These are phyloP conservation scores for Plagiodera versicolora DNA, from an alignment of 2,888 invertebrate genomes.

Conservation along the genomic window DNA sequence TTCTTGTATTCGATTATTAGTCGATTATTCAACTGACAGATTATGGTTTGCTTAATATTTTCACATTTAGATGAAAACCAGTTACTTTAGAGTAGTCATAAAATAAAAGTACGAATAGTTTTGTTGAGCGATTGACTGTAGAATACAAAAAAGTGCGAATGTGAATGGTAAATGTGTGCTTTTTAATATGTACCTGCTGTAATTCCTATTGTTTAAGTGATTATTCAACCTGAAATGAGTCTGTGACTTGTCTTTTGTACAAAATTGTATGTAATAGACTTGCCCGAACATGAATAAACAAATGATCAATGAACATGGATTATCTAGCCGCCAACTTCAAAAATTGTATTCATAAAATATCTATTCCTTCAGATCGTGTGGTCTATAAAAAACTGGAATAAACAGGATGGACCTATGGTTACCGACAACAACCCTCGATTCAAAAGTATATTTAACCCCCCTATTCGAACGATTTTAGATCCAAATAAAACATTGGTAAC, in stretches of 20 bases:
- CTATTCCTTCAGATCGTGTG: no score
- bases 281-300: constrained; percentile 11
- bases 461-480: no score
- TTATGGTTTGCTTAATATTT: neutral
- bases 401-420: no score
- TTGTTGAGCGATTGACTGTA: neutral
- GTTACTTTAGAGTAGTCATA: neutral
- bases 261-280: constrained; percentile 12
- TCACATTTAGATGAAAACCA: neutral
- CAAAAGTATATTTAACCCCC: no score
- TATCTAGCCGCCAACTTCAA: no score
- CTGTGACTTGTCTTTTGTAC: constrained; percentile 13
- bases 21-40: neutral
- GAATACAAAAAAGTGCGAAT: constrained; percentile 5
- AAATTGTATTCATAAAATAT: no score
- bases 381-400: no score
- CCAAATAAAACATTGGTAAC: no score
- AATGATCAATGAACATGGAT: neutral
- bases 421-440: no score
- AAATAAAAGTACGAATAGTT: neutral
- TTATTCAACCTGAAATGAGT: constrained; percentile 8
- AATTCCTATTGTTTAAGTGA: constrained; percentile 6
- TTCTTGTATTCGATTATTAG: no score
- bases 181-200: constrained; percentile 8
- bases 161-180: constrained; percentile 12